Evolutionary conservation across 2,797 vertebrate genomes (phyloP).

Genomic region (Monodelphis domestica): DNA sequence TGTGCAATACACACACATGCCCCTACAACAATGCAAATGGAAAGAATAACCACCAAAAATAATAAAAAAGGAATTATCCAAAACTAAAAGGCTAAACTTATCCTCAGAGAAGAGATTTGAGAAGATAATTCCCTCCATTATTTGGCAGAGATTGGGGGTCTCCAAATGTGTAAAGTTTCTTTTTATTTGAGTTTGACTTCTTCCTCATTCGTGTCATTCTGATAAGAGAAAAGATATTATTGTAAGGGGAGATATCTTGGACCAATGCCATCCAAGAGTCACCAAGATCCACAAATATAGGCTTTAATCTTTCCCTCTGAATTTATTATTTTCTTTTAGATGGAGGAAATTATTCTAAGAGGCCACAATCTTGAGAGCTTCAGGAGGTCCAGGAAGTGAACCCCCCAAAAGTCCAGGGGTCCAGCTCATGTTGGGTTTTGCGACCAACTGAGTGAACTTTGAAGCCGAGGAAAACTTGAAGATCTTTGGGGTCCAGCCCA

Average conservation of each 20-base stretch:
- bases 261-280: background rate
- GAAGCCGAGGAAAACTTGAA: background rate
- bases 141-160: too few species aligned
- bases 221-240: background rate
- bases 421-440: background rate
- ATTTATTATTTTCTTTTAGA: background rate
- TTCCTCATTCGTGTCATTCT: background rate
- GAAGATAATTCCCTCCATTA: too few species aligned
- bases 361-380: background rate
- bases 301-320: background rate
- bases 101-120: too few species aligned
- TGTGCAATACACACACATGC: background rate
- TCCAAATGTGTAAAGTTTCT: too few species aligned
- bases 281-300: background rate
- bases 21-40: background rate
- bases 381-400: background rate
- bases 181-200: background rate
- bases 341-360: background rate
- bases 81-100: background rate
- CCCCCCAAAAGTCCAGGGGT: background rate
- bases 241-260: background rate
- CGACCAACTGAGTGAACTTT: background rate
- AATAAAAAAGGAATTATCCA: background rate
- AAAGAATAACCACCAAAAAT: background rate
- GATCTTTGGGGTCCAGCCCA: background rate